Conservation (phyloP, 2,888 invertebrate genomes). For the Leucoma salicis region DNA sequence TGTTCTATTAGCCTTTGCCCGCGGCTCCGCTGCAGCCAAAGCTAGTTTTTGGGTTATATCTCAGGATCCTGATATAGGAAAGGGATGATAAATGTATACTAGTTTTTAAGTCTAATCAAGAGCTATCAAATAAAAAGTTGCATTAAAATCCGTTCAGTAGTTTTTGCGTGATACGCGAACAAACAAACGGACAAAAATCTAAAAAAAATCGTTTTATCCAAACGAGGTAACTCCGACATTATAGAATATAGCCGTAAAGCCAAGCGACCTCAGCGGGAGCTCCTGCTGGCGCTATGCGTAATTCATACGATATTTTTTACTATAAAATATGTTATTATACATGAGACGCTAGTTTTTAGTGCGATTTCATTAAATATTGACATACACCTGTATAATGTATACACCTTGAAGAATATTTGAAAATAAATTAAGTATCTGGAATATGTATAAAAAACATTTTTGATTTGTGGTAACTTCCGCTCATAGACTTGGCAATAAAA, state of each 20-base stretch:
- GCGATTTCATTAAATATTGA: slow-evolving; percentile 29
- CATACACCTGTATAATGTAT: slow-evolving; percentile 11
- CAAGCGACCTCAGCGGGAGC: slow-evolving; percentile 46
- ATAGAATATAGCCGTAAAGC: slow-evolving; percentile 20
- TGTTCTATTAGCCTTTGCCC: no score
- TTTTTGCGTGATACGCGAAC: no score
- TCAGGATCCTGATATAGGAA: no score
- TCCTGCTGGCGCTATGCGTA: slow-evolving; percentile 45
- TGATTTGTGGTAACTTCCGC: neutral
- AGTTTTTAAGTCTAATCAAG: no score
- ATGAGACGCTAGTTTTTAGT: slow-evolving; percentile 33
- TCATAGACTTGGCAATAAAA: neutral
- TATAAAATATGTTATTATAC: slow-evolving; percentile 44
- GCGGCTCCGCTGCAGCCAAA: no score
- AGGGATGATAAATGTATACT: no score
- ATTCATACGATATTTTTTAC: slow-evolving; percentile 52
- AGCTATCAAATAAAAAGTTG: no score
- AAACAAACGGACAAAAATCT: no score
- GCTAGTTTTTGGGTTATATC: no score
- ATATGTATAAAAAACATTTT: neutral
- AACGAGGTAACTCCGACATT: slow-evolving; percentile 5
- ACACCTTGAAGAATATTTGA: neutral
- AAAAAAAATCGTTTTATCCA: no score
- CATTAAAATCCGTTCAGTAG: no score
- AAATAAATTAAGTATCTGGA: neutral